These are phyloP conservation scores for Sarcoramphus papa DNA, from an alignment of 2,797 vertebrate genomes.

Conservation along the genomic window DNA sequence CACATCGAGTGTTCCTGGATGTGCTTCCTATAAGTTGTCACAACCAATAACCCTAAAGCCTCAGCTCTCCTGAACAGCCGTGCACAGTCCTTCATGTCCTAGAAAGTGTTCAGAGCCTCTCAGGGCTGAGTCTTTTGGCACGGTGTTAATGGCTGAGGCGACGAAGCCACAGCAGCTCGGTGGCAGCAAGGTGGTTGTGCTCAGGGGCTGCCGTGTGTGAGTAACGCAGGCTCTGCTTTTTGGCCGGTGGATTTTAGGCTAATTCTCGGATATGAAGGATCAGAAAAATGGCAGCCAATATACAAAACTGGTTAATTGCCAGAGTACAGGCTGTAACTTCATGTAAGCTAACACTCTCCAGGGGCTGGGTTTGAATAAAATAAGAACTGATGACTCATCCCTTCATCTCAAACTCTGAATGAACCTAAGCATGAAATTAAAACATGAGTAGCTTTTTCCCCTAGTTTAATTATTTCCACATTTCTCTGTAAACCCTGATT, in stretches of 20 bases:
- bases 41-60: neutral
- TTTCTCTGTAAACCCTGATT: neutral
- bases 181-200: rapidly evolving
- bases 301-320: neutral
- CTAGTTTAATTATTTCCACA: constrained; percentile 36
- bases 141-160: rapidly evolving
- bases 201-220: neutral
- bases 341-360: neutral
- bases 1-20: neutral
- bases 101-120: neutral
- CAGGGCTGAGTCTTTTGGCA: neutral
- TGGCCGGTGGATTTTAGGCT: neutral
- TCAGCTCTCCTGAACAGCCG: neutral
- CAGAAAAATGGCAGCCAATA: neutral
- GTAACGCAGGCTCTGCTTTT: neutral
- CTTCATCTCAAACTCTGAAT: constrained; percentile 37
- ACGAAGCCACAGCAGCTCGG: rapidly evolving
- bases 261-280: neutral
- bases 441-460: neutral
- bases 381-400: constrained; percentile 14
- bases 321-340: neutral
- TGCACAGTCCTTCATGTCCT: rapidly evolving
- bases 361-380: neutral
- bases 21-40: neutral
- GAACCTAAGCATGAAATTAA: constrained; percentile 49